A percentile compares a stretch with the other conserved stretches of the same genome.
Conservation (phyloP, 2,888 invertebrate species). For the Perithous albicinctus region DNA sequence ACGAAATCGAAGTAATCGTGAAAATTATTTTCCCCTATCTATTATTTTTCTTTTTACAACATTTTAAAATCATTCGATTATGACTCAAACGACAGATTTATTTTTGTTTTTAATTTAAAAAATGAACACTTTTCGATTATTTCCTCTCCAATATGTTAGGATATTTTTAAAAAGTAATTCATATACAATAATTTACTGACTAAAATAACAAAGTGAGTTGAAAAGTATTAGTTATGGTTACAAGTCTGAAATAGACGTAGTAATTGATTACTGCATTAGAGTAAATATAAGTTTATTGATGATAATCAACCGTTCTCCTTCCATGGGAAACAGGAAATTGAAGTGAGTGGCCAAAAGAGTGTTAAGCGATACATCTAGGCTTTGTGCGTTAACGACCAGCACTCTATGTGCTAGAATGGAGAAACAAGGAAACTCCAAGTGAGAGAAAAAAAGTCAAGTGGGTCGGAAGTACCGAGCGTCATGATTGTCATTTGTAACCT, state of each 20-base stretch:
- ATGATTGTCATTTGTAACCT: slow-evolving; percentile 78
- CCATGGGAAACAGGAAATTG: slow-evolving; percentile 36
- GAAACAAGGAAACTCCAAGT: slow-evolving; percentile 20
- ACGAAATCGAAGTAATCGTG: too few species aligned
- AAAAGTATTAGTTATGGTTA: too few species aligned
- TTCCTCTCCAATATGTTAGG: too few species aligned
- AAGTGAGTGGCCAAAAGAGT: slow-evolving; percentile 36
- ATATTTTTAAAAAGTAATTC: too few species aligned
- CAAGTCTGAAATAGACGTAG: background rate
- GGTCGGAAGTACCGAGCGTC: slow-evolving; percentile 69
- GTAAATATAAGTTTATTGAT: background rate
- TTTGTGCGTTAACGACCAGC: slow-evolving; percentile 58
- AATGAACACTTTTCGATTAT: too few species aligned
- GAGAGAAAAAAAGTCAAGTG: slow-evolving; percentile 71
- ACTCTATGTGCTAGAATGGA: slow-evolving; percentile 22
- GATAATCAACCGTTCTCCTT: slow-evolving; percentile 37
- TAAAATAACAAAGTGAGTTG: too few species aligned
- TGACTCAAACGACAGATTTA: too few species aligned
- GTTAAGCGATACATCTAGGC: slow-evolving; percentile 41
- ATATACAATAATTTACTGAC: too few species aligned
- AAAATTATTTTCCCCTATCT: too few species aligned
- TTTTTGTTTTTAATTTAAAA: too few species aligned
- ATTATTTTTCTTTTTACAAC: too few species aligned
- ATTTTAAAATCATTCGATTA: too few species aligned
- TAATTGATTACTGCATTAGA: slow-evolving; percentile 1